Conservation (phyloP, 1,140 invertebrate genomes). For the Drosophila ambigua region DNA sequence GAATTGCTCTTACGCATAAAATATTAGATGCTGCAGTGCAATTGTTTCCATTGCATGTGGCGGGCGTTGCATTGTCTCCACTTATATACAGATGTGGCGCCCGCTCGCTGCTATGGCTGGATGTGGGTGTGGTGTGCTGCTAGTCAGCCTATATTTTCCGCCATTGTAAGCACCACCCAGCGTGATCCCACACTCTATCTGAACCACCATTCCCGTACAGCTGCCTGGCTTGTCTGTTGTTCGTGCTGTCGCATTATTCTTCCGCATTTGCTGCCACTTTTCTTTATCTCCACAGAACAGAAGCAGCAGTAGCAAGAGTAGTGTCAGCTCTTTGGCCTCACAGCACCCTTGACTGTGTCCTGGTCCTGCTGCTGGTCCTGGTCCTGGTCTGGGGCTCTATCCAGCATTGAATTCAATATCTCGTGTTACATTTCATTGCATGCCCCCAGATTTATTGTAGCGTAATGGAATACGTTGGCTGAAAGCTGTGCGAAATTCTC, state of each 20-base stretch:
- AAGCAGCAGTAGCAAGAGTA: conserved; percentile 28
- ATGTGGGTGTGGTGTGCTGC: conserved; percentile 10
- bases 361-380: no score
- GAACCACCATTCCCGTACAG: conserved; percentile 1
- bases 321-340: conserved; percentile 25
- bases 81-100: conserved; percentile 3
- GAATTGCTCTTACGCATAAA: conserved; percentile 73
- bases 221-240: conserved; percentile 55
- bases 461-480: conserved; percentile 57
- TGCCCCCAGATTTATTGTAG: conserved; percentile 77
- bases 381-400: not conserved
- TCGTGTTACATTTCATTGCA: conserved; percentile 83
- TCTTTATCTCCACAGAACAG: conserved; percentile 68
- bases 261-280: conserved; percentile 81
- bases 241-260: conserved; percentile 82
- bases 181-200: no score
- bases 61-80: conserved; percentile 74
- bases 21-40: conserved; percentile 79
- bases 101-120: not conserved
- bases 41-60: conserved; percentile 69
- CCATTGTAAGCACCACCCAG: conserved; percentile 52
- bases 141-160: conserved; percentile 62
- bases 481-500: conserved; percentile 38
- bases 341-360: not conserved
- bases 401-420: conserved; percentile 78